Evolutionary conservation across 2,113 vertebrate species (phyloP), one percentile per base, ranked within the genome.

Genomic region (Sciurus niger): DNA sequence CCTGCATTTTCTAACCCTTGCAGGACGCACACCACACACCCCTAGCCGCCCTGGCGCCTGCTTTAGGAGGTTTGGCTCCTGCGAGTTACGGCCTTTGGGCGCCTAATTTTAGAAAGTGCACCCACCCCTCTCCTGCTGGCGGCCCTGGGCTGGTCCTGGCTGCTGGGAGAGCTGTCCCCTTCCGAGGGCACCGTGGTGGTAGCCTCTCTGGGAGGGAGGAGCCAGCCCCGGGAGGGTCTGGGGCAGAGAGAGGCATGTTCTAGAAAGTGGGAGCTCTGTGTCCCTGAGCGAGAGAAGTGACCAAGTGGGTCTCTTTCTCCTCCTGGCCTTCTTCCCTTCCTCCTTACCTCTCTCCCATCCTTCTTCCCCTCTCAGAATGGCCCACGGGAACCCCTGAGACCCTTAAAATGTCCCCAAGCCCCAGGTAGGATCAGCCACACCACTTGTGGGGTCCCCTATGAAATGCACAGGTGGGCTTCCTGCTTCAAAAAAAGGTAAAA

Each of bases 271-370:
- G 5, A 63, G 43, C 48, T 30, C 14, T 5, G 17, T 17, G 4
- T 28, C 11, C 40, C 46, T 0, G 2, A 46, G 68, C 1, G 0
- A 48, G 24, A 25, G 30, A 12, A 90, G 6, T 0, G 28, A n/a
- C 28, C 53, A 53, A 53, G 53, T 14, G 24, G 16, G 30, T 12
- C 1, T 6, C 30, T 34, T 12, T 5, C 18, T 8, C 24, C 16
- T 5, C 18, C 8, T 24, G 40, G 0, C 16, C 24, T 37, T 10
- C 67, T 24, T 8, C 55, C 22, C 28, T 12, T 6, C 16, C 9
- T 32, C n/a, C 46, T 25, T 25, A 24, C 65, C 32, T 51, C 30
- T 58, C n/a, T 32, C 55, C 73, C 5, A 4, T 43, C 24, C 48
- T 60, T 76, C 46, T 40, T n/a, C 9, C 12, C 0, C 28, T 79